Base-by-base conservation (phyloP, 1,140 invertebrate genomes). In the Planococcus citri region DNA sequence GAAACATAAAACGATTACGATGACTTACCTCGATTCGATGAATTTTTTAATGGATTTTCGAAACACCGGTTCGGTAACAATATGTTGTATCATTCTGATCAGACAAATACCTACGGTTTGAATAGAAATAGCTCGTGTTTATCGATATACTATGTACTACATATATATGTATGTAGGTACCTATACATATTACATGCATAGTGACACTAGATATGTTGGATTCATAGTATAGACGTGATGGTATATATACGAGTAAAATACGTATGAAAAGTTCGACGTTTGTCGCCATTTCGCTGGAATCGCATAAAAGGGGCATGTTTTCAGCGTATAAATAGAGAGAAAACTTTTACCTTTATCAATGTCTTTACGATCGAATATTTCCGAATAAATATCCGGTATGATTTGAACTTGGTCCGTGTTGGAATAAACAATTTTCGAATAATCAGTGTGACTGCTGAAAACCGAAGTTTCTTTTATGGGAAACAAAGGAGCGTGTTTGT, bases 1-100 rank as follows among this genome's bases (percentile, higher is more conserved):
- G n/a, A n/a, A n/a, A n/a, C n/a, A n/a, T n/a, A n/a, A n/a, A n/a
- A n/a, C n/a, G n/a, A n/a, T 51, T n/a, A 2, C 41, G 41, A 6
- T 12, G 29, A 33, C 51, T 64, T 64, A 64, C 60, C 60, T 27
- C 20, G 21, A 27, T 64, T 64, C 60, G 60, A 64, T 24, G 25
- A 64, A 64, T 64, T 64, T 64, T 25, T 64, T 64, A 14, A 64
- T 64, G 60, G 60, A 64, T 9, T 22, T 64, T 27, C 22, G 20
- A 27, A 64, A 64, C 10, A 64, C 60, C 1, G 9, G 21, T 24
- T 64, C 60, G 22, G 60, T 64, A 6, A 64, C 22, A 25, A 64
- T 64, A 64, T 64, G 20, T 22, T 64, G 22, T 17, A 64, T 10
- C 60, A 64, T 64, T 64, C 22, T 64, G 20, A 64, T 25, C 20